Evolutionary conservation across 2,888 invertebrate species (phyloP).

Genomic region (Thereva unica): DNA sequence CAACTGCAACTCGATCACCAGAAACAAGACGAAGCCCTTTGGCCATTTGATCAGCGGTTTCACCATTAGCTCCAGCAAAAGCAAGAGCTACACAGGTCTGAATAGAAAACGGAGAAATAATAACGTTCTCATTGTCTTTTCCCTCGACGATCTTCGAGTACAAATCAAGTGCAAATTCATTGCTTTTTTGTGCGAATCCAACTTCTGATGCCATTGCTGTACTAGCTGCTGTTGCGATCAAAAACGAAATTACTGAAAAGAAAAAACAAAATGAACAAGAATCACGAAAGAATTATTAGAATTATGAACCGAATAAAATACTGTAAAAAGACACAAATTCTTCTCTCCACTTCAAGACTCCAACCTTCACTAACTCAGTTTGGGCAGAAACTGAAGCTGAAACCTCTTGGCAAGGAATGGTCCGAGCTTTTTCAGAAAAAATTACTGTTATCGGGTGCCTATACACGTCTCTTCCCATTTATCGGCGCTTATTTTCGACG

Average conservation of each 20-base stretch:
- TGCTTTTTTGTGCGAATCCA: conserved; percentile 25
- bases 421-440: too few relatives aligned
- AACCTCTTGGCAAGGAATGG: too few relatives aligned
- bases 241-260: conserved; percentile 1
- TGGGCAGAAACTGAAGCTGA: too few relatives aligned
- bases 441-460: too few relatives aligned
- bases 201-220: not conserved
- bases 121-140: conserved; percentile 65
- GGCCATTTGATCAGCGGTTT: conserved; percentile 65
- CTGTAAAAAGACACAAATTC: not conserved
- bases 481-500: too few relatives aligned
- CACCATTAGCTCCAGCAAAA: conserved; percentile 71
- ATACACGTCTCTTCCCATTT: too few relatives aligned
- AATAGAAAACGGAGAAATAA: conserved; percentile 75
- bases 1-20: conserved; percentile 47
- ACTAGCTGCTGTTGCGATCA: not conserved
- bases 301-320: conserved; percentile 16
- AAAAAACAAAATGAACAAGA: not conserved
- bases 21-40: conserved; percentile 62
- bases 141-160: conserved; percentile 62
- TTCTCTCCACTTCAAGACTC: too few relatives aligned
- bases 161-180: conserved; percentile 46
- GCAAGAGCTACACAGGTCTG: conserved; percentile 73
- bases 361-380: too few relatives aligned
- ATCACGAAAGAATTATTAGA: not conserved